These are phyloP conservation scores for Agonopterix arenella DNA, from an alignment of 2,888 invertebrate genomes.

Conservation along the genomic window DNA sequence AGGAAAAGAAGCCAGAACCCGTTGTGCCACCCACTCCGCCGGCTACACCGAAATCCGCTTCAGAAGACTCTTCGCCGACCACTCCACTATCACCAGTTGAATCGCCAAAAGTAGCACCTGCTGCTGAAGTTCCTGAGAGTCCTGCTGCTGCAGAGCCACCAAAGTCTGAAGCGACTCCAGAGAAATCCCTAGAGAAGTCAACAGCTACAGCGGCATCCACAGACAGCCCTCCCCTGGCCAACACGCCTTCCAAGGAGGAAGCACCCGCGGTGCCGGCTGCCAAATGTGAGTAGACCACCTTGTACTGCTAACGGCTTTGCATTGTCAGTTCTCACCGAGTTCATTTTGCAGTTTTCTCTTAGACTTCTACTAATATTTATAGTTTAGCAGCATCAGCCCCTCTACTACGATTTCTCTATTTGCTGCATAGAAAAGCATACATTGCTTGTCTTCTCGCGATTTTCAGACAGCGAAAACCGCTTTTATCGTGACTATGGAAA, in stretches of 20 bases:
- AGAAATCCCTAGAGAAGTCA: constrained; percentile 16
- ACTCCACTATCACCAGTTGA: constrained; percentile 16
- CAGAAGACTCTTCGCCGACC: constrained; percentile 17
- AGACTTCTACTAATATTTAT: constrained; percentile 63
- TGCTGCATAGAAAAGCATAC: not conserved
- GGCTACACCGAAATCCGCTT: constrained; percentile 21
- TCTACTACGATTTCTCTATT: not conserved
- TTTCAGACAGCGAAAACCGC: too few species aligned
- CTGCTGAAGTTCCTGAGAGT: constrained; percentile 10
- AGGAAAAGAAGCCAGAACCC: constrained; percentile 20
- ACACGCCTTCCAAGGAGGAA: constrained; percentile 61
- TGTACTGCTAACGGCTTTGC: constrained; percentile 58
- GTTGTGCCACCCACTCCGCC: constrained; percentile 23
- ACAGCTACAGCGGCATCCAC: constrained; percentile 15
- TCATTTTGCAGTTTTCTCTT: constrained; percentile 67
- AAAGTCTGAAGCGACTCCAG: constrained; percentile 19
- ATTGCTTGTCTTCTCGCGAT: not conserved
- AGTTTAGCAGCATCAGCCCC: constrained; percentile 38
- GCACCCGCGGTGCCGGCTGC: constrained; percentile 43
- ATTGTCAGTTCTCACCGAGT: constrained; percentile 63
- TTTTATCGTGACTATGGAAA: too few species aligned
- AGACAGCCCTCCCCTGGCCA: constrained; percentile 64
- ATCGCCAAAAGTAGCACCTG: constrained; percentile 9
- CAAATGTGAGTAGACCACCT: constrained; percentile 58
- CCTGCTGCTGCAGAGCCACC: constrained; percentile 12